Conservation (phyloP, 2,888 invertebrate genomes). For the Horisme vitalbata region DNA sequence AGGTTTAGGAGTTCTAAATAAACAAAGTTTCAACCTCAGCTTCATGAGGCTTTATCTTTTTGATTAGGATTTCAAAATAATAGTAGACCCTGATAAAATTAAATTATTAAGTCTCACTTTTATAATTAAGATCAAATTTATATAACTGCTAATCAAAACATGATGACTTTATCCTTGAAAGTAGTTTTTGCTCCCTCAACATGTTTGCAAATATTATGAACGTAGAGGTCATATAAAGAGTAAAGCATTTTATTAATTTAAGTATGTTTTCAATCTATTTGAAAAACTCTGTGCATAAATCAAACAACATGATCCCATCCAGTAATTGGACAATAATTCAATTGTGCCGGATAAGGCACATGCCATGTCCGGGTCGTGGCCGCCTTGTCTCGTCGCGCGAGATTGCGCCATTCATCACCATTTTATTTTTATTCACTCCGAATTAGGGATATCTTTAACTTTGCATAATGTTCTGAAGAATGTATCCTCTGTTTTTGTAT, state of each 20-base stretch:
- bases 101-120: too few species aligned
- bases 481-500: neutral
- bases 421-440: slow-evolving; percentile 16
- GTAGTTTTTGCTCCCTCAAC: too few species aligned
- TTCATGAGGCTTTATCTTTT: neutral
- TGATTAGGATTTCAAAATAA: too few species aligned
- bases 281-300: slow-evolving; percentile 7
- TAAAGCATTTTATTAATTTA: neutral
- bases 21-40: slow-evolving; percentile 8
- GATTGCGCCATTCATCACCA: slow-evolving; percentile 14
- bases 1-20: slow-evolving; percentile 11
- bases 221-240: too few species aligned
- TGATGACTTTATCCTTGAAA: too few species aligned
- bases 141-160: too few species aligned
- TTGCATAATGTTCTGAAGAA: slow-evolving; percentile 7
- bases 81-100: too few species aligned
- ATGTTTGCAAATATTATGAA: too few species aligned
- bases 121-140: too few species aligned
- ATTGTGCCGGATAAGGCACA: slow-evolving; percentile 25
- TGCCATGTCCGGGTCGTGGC: slow-evolving; percentile 14
- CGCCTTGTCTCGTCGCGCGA: slow-evolving; percentile 8
- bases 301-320: slow-evolving; percentile 11
- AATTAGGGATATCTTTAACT: slow-evolving; percentile 12
- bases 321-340: slow-evolving; percentile 30
- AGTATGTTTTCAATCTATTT: neutral